Base-by-base conservation (phyloP, 2,797 vertebrate genomes). In the Sebastes steindachneri region DNA sequence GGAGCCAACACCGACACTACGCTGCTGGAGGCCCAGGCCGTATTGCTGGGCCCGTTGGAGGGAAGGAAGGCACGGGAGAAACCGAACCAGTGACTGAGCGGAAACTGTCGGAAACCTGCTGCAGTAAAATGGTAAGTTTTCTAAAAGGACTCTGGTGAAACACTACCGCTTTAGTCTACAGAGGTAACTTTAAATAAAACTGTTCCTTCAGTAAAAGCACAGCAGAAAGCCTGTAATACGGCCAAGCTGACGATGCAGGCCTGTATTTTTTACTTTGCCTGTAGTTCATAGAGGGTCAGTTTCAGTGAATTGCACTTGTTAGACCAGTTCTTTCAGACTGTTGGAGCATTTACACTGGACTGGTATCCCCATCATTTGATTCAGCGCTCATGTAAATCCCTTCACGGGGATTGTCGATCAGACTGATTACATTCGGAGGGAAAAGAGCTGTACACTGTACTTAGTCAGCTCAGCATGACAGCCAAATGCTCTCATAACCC, bases 351-450 rank as follows among this genome's bases (percentile, higher is more conserved):
- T 33, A 26, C 29, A 41, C 14, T 1, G 53, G 51, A 86, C 70
- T 26, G 10, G 1, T 7, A 69, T 28, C 55, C 59, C 59, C 67
- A 54, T 71, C 65, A 68, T 77, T 74, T 75, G n/a, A 77, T 72
- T 64, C 82, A 26, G 72, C 35, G 4, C 79, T 69, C 29, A 19
- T 86, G 80, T 75, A 78, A 88, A 84, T 45, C 53, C 62, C 51
- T 68, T 74, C 59, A n/a, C 31, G 83, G 79, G 79, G 80, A 80
- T 83, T 78, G 75, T 66, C 23, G 33, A 71, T 83, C 55, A 79
- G 73, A 51, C 73, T 73, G 83, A 88, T 91, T 86, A 62, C 75
- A 71, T 63, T 48, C 29, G 33, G 63, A 60, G 25, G 28, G 67
- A 15, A 45, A 55, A 64, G 23, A 55, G 31, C 53, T 10, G 41